Base-by-base conservation (phyloP, 2,888 invertebrate species). In the Theristus sp. region DNA sequence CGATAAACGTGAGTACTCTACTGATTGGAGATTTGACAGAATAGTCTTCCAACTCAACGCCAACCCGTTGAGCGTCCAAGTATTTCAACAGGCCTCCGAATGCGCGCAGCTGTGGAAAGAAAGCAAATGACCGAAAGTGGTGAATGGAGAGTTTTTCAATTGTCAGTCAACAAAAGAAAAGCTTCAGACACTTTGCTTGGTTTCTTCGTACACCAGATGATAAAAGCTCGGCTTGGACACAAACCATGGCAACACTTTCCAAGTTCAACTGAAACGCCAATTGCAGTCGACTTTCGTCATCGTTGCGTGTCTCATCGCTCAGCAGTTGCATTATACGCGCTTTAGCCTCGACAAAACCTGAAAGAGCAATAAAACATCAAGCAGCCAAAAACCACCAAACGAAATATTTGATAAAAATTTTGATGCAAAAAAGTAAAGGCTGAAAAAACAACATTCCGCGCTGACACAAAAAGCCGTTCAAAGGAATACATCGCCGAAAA, bases 51-150 rank as follows among this genome's bases (percentile, higher is more conserved):
- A 64, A 65, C 56, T 69, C 68, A 2, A 70, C 67, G 6, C 71
- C 71, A 13, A 67, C 62, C 13, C 69, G 64, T 26, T 65, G 64
- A 10, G 65, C 66, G 53, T 55, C 49, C 63, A 72, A 59, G 61
- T 67, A 68, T 6, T 62, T 55, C 25, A 71, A 64, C 25, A 71
- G 66, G 17, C 71, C 71, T 1, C 71, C 71, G 29, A 71, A 61
- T 1, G 70, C 63, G 22, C 68, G 65, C 29, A 70, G 65, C 69
- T 68, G 46, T 3, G 53, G 20, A 29, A 56, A 26, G 3, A 53
- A 13, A 24, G 2, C 26, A 6, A 3, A 26, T 6, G 10, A 17
- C 25, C 24, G 20, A 26, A 26, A 53, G 6, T 49, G 49, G 24
- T n/a, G n/a, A n/a, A n/a, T n/a, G n/a, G n/a, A n/a, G n/a, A n/a